Evolutionary conservation across 2,888 invertebrate species (phyloP), one percentile per base, ranked within the genome.

Genomic region (Hemaris fuciformis): DNA sequence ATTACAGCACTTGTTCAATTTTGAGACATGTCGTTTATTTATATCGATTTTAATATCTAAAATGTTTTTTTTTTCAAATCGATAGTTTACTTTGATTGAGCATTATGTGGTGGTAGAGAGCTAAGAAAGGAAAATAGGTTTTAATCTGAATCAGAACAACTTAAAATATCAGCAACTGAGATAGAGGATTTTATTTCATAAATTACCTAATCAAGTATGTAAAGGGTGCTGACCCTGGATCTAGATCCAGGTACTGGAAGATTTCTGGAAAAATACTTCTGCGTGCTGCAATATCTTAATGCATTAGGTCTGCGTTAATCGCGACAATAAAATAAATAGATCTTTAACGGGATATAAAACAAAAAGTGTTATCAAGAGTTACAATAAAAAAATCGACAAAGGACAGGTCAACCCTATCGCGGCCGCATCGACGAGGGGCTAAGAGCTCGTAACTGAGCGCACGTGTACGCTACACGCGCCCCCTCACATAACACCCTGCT

Each of bases 381-480:
- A 68, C 66, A 76, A 75, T 79, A 78, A 80, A 76, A 69, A 59
- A 76, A 84, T 84, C 79, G 77, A 81, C 76, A 76, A 27, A 67
- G 76, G 69, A 76, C 78, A 80, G 83, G 84, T 86, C 87, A 87
- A 83, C 88, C 85, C 89, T 83, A 87, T 83, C 81, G 67, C 67
- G 66, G 65, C n/a, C n/a, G 65, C 74, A 76, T 73, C 76, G 69
- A 71, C 67, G 74, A 72, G 78, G 81, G 80, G 83, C 78, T 74
- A 78, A 83, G 77, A 79, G 81, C 72, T 67, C 79, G 74, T 88
- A 89, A 89, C 81, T 69, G 84, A 68, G 79, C 80, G 84, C 91
- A 91, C 91, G 91, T 91, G 91, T 83, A 65, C 70, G 64, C 67
- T 72, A n/a, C n/a, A n/a, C n/a, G n/a, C 79, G 76, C 77, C 75